Base-by-base conservation (phyloP, 2,797 vertebrate species). In the Acropternis orthonyx region DNA sequence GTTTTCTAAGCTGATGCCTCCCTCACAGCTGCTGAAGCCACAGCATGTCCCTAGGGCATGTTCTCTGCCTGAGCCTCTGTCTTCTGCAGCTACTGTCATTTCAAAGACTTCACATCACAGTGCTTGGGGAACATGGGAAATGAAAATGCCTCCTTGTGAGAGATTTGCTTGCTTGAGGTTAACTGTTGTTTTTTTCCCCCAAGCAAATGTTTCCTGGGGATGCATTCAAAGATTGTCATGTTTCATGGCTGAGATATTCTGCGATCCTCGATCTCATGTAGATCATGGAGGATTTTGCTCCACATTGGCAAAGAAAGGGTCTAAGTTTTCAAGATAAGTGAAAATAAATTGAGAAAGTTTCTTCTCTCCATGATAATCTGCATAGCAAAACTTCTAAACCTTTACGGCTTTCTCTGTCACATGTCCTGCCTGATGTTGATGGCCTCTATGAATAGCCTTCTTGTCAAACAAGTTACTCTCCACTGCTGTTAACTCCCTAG, bases 81-180 rank as follows among this genome's bases (percentile, higher is more conserved):
- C 61, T 93, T 97, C 75, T 61, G 59, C 58, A 72, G 71, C 83
- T 92, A 66, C 69, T 91, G 85, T 93, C 67, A 81, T 87, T 95
- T 97, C 84, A 92, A 85, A 88, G 84, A 56, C 71, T 96, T 96
- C 90, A 63, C 26, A 94, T 94, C 76, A 92, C 66, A 90, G 52
- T 54, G 32, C 59, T 56, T 34, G 43, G 65, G 77, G 68, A 82
- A 93, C 46, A 81, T 30, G 58, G 75, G 54, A 94, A 95, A 89
- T 91, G 65, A 97, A 96, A 96, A 95, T 21, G 2, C 27, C 63
- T 95, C 88, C 92, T 94, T 81, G 37, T 69, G 55, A 5, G 7
- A 91, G 55, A 79, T 88, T 66, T 65, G 52, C 61, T 72, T 90
- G 66, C 91, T 96, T 7, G 10, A 89, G 63, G 82, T 96, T 86